Percentiles rank a stretch among this genome's conserved stretches.
Conservation (phyloP, 2,113 vertebrate genomes). For the Sminthopsis crassicaudata region DNA sequence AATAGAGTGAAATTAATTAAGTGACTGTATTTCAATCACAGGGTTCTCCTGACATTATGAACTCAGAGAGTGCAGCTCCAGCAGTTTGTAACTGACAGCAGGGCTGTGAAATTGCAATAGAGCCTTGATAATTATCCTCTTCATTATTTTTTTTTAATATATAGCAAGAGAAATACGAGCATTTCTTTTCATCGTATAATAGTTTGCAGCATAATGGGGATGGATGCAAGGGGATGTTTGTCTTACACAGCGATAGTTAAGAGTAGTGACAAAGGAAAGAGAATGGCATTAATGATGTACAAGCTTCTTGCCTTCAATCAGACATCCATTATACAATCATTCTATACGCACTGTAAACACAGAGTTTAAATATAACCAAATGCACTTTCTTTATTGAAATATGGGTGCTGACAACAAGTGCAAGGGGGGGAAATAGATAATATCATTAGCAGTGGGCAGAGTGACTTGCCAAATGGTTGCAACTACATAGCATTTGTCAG, state of each 20-base stretch:
- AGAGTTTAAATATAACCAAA: conserved; percentile 59
- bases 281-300: conserved; percentile 69
- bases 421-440: conserved; percentile 40
- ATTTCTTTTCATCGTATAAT: conserved; percentile 78
- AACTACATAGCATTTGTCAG: conserved; percentile 7
- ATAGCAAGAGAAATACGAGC: conserved; percentile 78
- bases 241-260: conserved; percentile 73
- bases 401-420: conserved; percentile 24
- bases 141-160: conserved; percentile 83
- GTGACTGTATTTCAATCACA: conserved; percentile 78
- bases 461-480: conserved; percentile 32
- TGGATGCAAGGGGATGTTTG: conserved; percentile 65
- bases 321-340: conserved; percentile 63
- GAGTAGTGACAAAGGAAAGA: conserved; percentile 70
- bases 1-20: conserved; percentile 81
- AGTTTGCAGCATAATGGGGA: conserved; percentile 68
- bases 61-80: conserved; percentile 71
- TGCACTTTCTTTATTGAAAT: conserved; percentile 33
- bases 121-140: conserved; percentile 80
- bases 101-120: conserved; percentile 72
- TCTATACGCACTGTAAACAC: conserved; percentile 45
- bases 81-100: conserved; percentile 80
- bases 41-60: conserved; percentile 75
- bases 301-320: conserved; percentile 59
- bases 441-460: conserved; percentile 31